Base-by-base conservation (phyloP, 2,797 vertebrate genomes). In the Poecilia picta region DNA sequence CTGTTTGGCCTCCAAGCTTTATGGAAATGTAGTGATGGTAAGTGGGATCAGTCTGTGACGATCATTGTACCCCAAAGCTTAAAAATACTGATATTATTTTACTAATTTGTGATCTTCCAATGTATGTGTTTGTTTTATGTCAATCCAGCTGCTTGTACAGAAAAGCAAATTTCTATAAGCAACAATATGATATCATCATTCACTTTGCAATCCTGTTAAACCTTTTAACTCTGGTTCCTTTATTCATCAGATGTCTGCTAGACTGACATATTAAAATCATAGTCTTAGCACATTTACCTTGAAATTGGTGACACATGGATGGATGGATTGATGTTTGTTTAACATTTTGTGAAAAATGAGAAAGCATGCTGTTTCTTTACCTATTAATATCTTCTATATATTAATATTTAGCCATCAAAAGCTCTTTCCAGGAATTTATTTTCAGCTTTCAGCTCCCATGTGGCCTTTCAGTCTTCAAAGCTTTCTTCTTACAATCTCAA, bases 21-120 rank as follows among this genome's bases (percentile, higher is more conserved):
- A 75, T 89, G 85, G 83, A 92, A 76, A 77, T 70, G 49, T 0
- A 59, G 31, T 76, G 13, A 74, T 62, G 33, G 68, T n/a, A 71
- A 62, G 1, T 72, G 68, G 43, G 39, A 41, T 43, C 39, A 43
- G 66, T 70, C 39, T 43, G 11, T n/a, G 36, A 68, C 20, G 0
- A 66, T 39, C 8, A 41, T 66, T 66, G 8, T 41, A 25, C 36
- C 64, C 4, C 39, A 68, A 25, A 43, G 23, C 20, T 23, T 13
- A 70, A 41, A 43, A 43, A 70, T 70, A n/a, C 20, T 70, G 10
- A 70, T 12, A 70, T 43, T 66, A 6, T 16, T 70, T 70, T 12
- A 10, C 36, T 2, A 25, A 41, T 41, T 68, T 13, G 8, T 71
- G n/a, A n/a, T n/a, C n/a, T n/a, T n/a, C n/a, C n/a, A n/a, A n/a